Conservation (phyloP, 2,113 vertebrate genomes). For the Mola mola region DNA sequence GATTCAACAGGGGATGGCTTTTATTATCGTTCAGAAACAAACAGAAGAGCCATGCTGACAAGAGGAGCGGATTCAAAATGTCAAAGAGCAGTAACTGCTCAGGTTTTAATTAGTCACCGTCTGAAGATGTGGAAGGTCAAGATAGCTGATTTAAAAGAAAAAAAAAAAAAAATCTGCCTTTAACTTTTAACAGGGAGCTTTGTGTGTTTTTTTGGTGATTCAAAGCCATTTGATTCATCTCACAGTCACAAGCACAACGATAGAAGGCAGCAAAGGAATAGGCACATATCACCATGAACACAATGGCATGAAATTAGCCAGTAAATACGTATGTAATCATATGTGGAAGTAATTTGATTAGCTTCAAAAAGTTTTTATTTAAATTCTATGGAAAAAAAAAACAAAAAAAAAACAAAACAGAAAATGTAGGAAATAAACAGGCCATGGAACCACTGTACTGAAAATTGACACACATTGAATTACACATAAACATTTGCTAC, state of each 20-base stretch:
- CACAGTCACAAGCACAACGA: too few relatives aligned
- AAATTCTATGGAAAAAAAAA: constrained; percentile 6
- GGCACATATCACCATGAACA: too few relatives aligned
- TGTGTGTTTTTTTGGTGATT: background rate
- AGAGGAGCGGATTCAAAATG: background rate
- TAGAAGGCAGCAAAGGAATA: too few relatives aligned
- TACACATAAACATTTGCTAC: background rate
- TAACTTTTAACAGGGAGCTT: constrained; percentile 5
- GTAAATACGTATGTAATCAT: too few relatives aligned
- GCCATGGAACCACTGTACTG: background rate
- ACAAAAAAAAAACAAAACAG: background rate
- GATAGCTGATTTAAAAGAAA: too few relatives aligned
- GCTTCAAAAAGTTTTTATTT: constrained; percentile 53
- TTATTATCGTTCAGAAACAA: constrained; percentile 1
- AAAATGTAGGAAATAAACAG: background rate
- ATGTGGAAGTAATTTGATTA: background rate
- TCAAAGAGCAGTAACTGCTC: background rate
- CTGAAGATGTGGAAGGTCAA: constrained; percentile 3
- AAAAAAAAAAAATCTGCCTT: too few relatives aligned
- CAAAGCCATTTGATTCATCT: too few relatives aligned
- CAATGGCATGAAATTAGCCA: too few relatives aligned
- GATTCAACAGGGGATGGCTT: too few relatives aligned
- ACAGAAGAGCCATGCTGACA: background rate
- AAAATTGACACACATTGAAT: background rate
- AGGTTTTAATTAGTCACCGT: constrained; percentile 5